A percentile compares a stretch with the other conserved stretches of the same genome.
Conservation (phyloP, 1,140 invertebrate species). For the Pemphigus obesinymphae region DNA sequence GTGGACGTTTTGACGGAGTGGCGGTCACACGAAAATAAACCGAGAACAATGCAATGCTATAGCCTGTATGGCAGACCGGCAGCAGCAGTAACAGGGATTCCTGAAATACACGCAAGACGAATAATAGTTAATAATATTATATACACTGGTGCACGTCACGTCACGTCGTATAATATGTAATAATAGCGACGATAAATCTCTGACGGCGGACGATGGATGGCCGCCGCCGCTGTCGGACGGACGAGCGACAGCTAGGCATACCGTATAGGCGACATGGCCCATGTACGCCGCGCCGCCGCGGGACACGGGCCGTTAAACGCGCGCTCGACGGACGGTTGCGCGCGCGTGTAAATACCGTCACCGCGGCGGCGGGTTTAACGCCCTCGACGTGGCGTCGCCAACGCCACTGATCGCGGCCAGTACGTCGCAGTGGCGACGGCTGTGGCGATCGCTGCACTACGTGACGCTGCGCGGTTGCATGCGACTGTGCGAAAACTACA, state of each 20-base stretch:
- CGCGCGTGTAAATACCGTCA: conserved; percentile 1
- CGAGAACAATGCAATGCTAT: background rate
- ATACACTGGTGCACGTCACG: background rate
- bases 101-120: background rate
- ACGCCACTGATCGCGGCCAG: background rate
- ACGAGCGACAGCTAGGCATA: background rate
- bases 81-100: background rate
- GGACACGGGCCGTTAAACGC: background rate
- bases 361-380: background rate
- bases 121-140: too few species aligned
- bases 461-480: too few species aligned
- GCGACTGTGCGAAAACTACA: too few species aligned
- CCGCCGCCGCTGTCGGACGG: background rate
- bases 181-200: conserved; percentile 20
- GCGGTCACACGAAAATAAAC: background rate
- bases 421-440: background rate
- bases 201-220: background rate
- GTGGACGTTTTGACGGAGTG: too few species aligned
- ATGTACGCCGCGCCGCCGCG: background rate
- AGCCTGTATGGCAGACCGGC: too few species aligned
- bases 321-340: background rate
- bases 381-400: background rate
- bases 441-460: background rate
- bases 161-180: background rate
- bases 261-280: background rate